These are phyloP conservation scores for Nipponacmea schrenckii DNA, from an alignment of 2,888 invertebrate species.

Conservation along the genomic window DNA sequence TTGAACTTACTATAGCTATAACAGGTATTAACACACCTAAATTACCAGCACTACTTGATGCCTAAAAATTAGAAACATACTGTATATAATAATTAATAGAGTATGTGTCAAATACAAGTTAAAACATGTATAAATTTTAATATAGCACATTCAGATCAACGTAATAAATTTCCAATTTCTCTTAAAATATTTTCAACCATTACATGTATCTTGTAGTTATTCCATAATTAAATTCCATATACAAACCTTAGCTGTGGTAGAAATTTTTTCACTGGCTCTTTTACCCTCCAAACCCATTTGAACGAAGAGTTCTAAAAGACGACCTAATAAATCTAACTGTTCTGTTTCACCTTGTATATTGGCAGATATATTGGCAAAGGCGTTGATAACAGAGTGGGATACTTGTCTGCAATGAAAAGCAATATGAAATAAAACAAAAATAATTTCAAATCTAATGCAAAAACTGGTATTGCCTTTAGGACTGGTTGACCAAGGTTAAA, in stretches of 20 bases:
- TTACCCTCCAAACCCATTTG: constrained; percentile 97
- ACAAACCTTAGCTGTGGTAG: constrained; percentile 74
- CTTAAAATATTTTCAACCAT: too few species aligned
- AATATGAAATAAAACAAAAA: neutral
- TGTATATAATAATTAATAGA: neutral
- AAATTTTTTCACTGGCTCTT: constrained; percentile 90
- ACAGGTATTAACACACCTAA: constrained; percentile 97
- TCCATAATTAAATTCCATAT: too few species aligned
- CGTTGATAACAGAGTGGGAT: constrained; percentile 94
- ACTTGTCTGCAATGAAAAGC: constrained; percentile 76
- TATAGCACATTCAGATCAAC: too few species aligned
- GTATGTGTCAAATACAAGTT: neutral
- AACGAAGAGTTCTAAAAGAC: constrained; percentile 94
- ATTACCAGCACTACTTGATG: constrained; percentile 95
- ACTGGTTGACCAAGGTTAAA: neutral
- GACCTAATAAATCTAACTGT: constrained; percentile 84
- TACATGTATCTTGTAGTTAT: too few species aligned
- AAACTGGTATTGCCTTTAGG: too few species aligned
- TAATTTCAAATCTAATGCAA: too few species aligned
- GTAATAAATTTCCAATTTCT: too few species aligned
- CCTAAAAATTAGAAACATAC: too few species aligned
- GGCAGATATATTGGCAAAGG: constrained; percentile 93
- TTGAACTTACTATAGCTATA: constrained; percentile 79
- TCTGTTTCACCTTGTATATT: constrained; percentile 86
- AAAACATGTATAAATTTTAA: too few species aligned